Evolutionary conservation across 1,140 invertebrate genomes (phyloP).

Genomic region (Temnothorax longispinosus): DNA sequence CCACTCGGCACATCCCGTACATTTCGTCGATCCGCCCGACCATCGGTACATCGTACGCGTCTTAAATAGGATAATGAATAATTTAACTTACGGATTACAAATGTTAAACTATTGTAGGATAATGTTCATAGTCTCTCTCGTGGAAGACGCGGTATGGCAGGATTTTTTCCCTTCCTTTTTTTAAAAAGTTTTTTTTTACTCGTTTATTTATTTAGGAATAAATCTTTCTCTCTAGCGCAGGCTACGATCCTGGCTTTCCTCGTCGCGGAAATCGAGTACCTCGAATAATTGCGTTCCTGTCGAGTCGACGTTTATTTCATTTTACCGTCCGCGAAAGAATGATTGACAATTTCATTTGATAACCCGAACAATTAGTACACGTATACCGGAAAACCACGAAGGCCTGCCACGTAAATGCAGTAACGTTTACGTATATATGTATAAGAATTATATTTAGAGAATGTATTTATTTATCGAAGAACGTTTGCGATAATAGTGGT

Average conservation of each 20-base stretch:
- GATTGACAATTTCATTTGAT: not conserved
- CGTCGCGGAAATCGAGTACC: not conserved
- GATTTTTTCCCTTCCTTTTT: slow-evolving; percentile 66
- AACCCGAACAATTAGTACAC: not conserved
- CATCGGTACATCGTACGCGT: slow-evolving; percentile 29
- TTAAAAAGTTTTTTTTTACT: not conserved
- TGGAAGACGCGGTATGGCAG: slow-evolving; percentile 83
- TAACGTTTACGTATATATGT: slow-evolving; percentile 11
- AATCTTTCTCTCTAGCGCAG: slow-evolving; percentile 42
- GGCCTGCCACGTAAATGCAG: slow-evolving; percentile 21
- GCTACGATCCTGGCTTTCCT: slow-evolving; percentile 28
- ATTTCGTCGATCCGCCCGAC: not conserved
- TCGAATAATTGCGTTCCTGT: not conserved
- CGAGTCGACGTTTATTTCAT: not conserved
- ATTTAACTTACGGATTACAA: slow-evolving; percentile 77
- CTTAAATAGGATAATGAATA: slow-evolving; percentile 64
- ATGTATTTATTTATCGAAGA: slow-evolving; percentile 2
- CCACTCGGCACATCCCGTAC: not conserved
- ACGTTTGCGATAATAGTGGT: not conserved
- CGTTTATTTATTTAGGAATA: slow-evolving; percentile 72
- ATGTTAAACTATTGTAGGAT: slow-evolving; percentile 73
- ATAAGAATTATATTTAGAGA: slow-evolving; percentile 12
- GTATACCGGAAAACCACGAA: slow-evolving; percentile 23
- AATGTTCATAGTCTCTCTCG: slow-evolving; percentile 77
- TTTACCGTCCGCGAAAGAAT: not conserved